A percentile compares a stretch with the other conserved stretches of the same genome.
Conservation (phyloP, 2,888 invertebrate genomes). For the Hartigia nigra region DNA sequence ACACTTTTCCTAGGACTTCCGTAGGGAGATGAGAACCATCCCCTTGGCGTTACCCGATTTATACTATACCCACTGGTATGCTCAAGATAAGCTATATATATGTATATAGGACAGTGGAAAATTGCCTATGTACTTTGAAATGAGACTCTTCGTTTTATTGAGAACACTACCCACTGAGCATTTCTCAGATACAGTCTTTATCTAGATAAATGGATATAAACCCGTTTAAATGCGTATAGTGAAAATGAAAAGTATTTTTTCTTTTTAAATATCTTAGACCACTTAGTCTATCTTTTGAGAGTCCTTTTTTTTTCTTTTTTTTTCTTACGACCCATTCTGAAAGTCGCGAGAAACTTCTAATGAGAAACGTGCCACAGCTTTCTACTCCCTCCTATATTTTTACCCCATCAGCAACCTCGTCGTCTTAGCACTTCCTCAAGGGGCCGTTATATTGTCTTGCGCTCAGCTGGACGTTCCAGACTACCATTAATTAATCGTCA, state of each 20-base stretch:
- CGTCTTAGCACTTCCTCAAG: constrained; percentile 27
- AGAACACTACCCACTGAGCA: neutral
- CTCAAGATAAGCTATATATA: neutral
- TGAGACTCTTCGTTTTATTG: neutral
- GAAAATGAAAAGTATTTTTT: neutral
- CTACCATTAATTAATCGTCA: constrained; percentile 51
- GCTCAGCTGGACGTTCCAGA: constrained; percentile 42
- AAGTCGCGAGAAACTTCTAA: constrained; percentile 2
- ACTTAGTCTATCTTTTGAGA: neutral
- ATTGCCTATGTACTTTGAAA: neutral
- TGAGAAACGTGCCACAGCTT: neutral
- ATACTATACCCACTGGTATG: neutral
- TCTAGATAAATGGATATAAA: neutral
- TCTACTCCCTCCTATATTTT: neutral
- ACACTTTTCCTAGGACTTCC: neutral
- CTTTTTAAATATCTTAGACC: too few species aligned
- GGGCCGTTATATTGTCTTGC: constrained; percentile 52
- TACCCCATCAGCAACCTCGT: neutral
- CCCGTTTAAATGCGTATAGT: neutral
- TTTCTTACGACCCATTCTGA: constrained; percentile 26
- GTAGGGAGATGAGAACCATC: neutral
- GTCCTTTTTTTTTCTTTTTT: constrained; percentile 34
- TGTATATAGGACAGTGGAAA: neutral
- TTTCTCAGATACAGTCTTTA: neutral
- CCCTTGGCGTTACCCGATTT: neutral